phyloP scores from a whole-genome alignment of 1,140 invertebrate species.

The Drosophila busckii region DNA sequence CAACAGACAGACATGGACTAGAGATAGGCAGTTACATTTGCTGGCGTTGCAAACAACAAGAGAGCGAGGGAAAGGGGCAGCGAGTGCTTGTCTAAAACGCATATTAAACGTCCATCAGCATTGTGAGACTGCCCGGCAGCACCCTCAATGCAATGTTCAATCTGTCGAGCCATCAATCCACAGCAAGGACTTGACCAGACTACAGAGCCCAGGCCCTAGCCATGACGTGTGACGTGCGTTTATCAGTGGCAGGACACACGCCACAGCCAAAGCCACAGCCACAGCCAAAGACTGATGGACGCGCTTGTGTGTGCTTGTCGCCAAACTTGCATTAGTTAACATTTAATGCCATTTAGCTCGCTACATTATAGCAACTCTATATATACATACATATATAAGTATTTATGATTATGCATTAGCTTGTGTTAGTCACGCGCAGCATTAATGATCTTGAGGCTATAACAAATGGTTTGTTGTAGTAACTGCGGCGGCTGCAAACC shows the following conservation, averaged over 20 bases:
- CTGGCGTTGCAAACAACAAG: conserved; percentile 61
- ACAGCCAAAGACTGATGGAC: conserved; percentile 37
- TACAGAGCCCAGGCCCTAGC: background rate
- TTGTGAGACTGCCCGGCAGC: background rate
- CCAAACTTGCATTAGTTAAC: conserved; percentile 67
- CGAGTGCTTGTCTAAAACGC: conserved; percentile 59
- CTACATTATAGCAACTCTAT: too few relatives aligned
- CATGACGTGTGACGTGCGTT: conserved; percentile 69
- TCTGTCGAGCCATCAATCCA: conserved; percentile 69
- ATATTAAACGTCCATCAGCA: conserved; percentile 69
- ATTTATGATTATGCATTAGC: too few relatives aligned
- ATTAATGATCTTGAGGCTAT: too few relatives aligned
- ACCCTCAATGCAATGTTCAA: conserved; percentile 45
- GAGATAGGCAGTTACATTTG: conserved; percentile 45
- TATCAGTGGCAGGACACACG: conserved; percentile 55
- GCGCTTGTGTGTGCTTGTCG: conserved; percentile 58
- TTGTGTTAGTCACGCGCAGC: conserved; percentile 48
- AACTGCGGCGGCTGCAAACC: conserved; percentile 9
- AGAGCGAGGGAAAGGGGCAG: background rate
- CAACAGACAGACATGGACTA: conserved; percentile 7
- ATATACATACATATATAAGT: too few relatives aligned
- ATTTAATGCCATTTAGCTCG: conserved; percentile 59
- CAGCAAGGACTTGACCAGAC: conserved; percentile 45
- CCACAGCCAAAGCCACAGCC: conserved; percentile 15
- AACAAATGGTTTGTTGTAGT: conserved; percentile 4